Base-by-base conservation (phyloP, 2,888 invertebrate species). In the Hoplodrina ambigua region DNA sequence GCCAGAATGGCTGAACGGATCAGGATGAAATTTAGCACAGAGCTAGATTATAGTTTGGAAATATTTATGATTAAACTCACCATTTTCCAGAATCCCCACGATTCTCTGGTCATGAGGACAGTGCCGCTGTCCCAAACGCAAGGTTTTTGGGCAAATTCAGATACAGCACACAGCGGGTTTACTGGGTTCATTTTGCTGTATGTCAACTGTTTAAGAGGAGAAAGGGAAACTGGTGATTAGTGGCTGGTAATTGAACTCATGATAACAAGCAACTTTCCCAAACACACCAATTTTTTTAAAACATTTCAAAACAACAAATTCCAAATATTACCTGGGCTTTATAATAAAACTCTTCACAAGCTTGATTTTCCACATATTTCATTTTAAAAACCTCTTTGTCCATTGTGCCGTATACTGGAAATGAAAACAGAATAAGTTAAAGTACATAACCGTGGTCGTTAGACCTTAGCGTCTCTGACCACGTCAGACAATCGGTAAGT, bases 51-150 rank as follows among this genome's bases (percentile, higher is more conserved):
- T 33, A 33, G 15, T 17, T 2, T 25, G 25, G 25, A 25, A 25
- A 11, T 46, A 17, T 3, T 46, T 17, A 57, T 13, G 10, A 55
- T 15, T 6, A 1, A 20, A 68, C 83, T 75, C 62, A 94, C 94
- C 85, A 94, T 76, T 64, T 87, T 89, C 94, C 93, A 94, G 67
- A 86, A 89, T 0, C 93, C 94, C 89, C 89, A 92, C 0, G 86
- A 65, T 64, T 90, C 91, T 7, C 88, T 74, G 15, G 91, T 85
- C 68, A 94, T 79, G 53, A 94, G 92, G 0, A 86, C 91, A 0
- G 79, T 83, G 0, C 94, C 94, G 0, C 82, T 86, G 61, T 94
- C 94, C 94, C 94, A 94, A 6, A 94, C 88, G 78, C 94, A 94
- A 0, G 90, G 75, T 0, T 71, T 65, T 15, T 52, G 67, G 37